Evolutionary conservation across 2,113 vertebrate genomes (phyloP), one percentile per base, ranked within the genome.

Genomic region (Podarcis cretensis): DNA sequence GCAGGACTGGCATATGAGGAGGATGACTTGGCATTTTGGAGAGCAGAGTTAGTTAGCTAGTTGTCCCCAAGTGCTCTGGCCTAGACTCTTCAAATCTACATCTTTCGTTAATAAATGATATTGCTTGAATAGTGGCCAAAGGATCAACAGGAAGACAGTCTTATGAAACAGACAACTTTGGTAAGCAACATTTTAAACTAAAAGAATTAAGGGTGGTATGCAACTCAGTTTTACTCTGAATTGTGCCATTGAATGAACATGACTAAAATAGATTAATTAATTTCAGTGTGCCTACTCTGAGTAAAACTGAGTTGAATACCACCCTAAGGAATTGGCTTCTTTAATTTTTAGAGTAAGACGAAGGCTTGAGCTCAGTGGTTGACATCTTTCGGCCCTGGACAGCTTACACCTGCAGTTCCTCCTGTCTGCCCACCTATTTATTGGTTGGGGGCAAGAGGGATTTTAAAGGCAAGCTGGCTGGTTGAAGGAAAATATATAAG

Each of bases 21-120:
- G 90, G 92, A 93, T 90, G 85, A 95, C 94, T 95, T 95, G 95
- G 91, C 89, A 81, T 93, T 94, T 84, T 91, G 89, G 90, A 93
- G 84, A 88, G 86, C 32, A 96, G 92, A 92, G 91, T 95, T 92
- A 96, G 89, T 91, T 96, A 96, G 89, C 91, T 96, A 96, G 89
- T 91, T 96, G 90, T 87, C 95, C 93, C 88, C 71, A 94, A 87
- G 77, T 74, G 86, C 84, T 89, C 81, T 88, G 93, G 37, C 54
- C 6, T 54, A 76, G 35, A 93, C 84, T 78, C 73, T 90, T 91
- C 90, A 89, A 91, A 92, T 93, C 87, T 85, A 88, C 59, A 30
- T 57, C 5, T 87, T 92, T 94, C 91, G 93, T 94, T 93, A 94
- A 88, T 93, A 94, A 92, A 88, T 90, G 93, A 77, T 68, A 48